Evolutionary conservation across 1,140 invertebrate species (phyloP), one percentile per base, ranked within the genome.

Genomic region (Asobara japonica): DNA sequence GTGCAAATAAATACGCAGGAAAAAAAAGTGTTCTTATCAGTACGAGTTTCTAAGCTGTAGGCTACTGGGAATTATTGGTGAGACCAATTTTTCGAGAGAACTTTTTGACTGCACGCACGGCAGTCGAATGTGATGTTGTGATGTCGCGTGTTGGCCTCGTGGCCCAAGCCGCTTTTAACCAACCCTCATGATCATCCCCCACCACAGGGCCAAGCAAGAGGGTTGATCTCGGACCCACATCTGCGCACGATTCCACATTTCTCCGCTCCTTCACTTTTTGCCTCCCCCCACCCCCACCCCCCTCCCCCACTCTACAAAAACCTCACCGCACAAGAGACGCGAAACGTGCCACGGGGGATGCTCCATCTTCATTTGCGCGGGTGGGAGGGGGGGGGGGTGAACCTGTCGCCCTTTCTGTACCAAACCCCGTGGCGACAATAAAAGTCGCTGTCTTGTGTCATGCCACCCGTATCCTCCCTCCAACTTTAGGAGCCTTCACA

Each of bases 351-450:
- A 70, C 18, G 65, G 62, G 75, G 78, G 75, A 80, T 78, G 74
- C 80, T 87, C 74, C 75, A 83, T 86, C 85, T 86, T 87, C 84
- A 86, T 86, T 87, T 86, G 77, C 79, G 73, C 69, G 62, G 76
- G 75, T n/a, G 77, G 77, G 79, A 77, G 77, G 75, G 74, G 60
- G 16, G 45, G 38, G 74, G 66, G n/a, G 30, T 41, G 65, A 36
- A 69, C 18, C 30, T 27, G 33, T 33, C 18, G 51, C 64, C 27
- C 69, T 51, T 31, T 25, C 22, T 69, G 11, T 30, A 62, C 65
- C 20, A 69, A 80, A 76, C 78, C 83, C 83, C 78, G 77, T 77
- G 83, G 80, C 82, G 79, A 80, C 83, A 85, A 86, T 86, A 86
- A 86, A 86, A 77, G 62, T 62, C 70, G 65, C 38, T 69, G 77